Evolutionary conservation across 2,113 vertebrate species (phyloP), one percentile per base, ranked within the genome.

Genomic region (Caranx melampygus): DNA sequence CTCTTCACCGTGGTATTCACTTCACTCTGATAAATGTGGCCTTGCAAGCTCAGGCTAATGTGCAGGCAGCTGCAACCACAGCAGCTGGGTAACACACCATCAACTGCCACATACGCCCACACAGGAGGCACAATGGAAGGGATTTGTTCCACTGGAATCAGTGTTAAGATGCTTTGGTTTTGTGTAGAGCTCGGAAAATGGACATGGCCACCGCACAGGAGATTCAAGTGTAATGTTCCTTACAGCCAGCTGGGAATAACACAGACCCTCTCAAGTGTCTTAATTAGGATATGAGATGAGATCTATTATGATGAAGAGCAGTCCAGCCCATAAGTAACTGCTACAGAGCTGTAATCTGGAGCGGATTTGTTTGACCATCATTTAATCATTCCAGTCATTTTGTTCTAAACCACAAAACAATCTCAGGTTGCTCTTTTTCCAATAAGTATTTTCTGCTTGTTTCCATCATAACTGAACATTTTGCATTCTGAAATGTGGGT

Each of bases 61-160:
- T 76, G 60, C 81, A 82, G 72, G 89, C 84, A 88, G 88, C 91
- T 90, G 83, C 87, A 82, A 42, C 65, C 63, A 2, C 57, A 76
- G 86, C 85, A 89, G 78, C 88, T 82, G 86, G 79, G 75, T 84
- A 78, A 87, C 63, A 82, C 78, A 68, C 79, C 72, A 82, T 91
- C 81, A 83, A 84, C 64, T 66, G 79, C 70, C 78, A 79, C 63
- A 65, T 37, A 78, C 66, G 40, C 76, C 82, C 87, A 91, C 89
- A 81, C 78, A 82, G 75, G 73, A 81, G 78, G 82, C 75, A 82
- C 85, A 87, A 88, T 70, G 14, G 77, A 84, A 44, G 64, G 73
- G 75, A 87, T 88, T 79, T 89, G 84, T 91, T 89, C 79, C 83
- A 79, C 76, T 79, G 55, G 80, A 90, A 81, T 86, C 81, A 80